Conservation (phyloP, 2,113 vertebrate genomes). For the Myiozetetes cayanensis region DNA sequence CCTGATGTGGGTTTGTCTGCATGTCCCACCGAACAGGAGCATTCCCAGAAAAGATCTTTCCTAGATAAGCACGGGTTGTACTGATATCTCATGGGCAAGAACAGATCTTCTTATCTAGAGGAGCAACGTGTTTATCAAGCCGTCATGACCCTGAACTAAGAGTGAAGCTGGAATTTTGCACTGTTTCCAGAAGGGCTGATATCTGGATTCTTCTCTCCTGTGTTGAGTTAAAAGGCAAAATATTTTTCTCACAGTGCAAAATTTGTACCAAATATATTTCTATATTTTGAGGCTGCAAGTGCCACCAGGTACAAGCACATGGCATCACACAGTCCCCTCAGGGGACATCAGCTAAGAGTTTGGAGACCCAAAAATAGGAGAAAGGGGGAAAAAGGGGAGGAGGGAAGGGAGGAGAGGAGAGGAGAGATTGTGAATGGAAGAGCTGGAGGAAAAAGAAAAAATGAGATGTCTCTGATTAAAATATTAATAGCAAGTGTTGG, state of each 20-base stretch:
- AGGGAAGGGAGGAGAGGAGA: too few species aligned
- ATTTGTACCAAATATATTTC: background rate
- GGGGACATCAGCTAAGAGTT: too few species aligned
- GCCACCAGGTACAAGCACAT: too few species aligned
- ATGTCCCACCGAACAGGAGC: background rate
- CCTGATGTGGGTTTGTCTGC: background rate
- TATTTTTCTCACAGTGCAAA: background rate
- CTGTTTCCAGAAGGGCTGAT: constrained; percentile 8
- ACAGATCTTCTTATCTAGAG: constrained; percentile 30
- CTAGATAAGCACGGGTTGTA: constrained; percentile 33
- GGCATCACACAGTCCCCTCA: too few species aligned
- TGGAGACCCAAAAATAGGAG: too few species aligned
- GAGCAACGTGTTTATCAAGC: background rate
- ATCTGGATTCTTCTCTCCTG: background rate
- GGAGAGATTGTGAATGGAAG: background rate
- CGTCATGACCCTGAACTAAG: background rate
- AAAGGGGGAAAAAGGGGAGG: too few species aligned
- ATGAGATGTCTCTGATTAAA: background rate
- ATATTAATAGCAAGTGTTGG: background rate
- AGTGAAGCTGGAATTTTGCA: background rate
- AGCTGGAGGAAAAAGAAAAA: background rate
- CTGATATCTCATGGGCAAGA: background rate
- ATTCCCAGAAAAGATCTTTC: background rate
- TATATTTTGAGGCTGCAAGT: background rate
- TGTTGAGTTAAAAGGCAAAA: background rate